phyloP scores from a whole-genome alignment of 2,797 vertebrate species.

The Syndactyla subalaris region DNA sequence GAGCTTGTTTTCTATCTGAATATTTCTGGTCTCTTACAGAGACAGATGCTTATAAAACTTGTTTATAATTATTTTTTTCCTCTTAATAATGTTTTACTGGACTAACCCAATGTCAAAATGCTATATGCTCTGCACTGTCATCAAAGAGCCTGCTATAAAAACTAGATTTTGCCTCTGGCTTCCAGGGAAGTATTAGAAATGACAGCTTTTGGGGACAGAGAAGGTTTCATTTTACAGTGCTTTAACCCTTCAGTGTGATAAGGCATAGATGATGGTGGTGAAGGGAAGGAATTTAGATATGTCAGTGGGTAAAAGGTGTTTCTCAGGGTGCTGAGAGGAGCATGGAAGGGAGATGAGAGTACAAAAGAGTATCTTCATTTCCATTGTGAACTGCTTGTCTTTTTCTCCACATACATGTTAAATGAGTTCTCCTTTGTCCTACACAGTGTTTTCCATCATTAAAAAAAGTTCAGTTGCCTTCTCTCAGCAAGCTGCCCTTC shows the following conservation, averaged over 20 bases:
- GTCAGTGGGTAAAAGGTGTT: background rate
- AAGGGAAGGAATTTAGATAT: background rate
- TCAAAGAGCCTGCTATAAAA: background rate
- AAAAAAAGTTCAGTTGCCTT: slow-evolving; percentile 97
- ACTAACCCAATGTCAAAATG: background rate
- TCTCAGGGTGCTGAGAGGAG: background rate
- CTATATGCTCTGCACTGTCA: background rate
- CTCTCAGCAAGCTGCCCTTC: slow-evolving; percentile 97
- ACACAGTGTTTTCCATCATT: slow-evolving; percentile 92
- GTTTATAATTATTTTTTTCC: background rate
- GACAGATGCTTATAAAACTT: background rate
- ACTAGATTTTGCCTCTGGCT: background rate
- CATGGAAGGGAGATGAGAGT: background rate
- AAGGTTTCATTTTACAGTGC: background rate
- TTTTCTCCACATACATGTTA: background rate
- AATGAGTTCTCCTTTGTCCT: background rate
- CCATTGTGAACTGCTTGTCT: background rate
- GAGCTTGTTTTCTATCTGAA: background rate
- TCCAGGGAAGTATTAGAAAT: background rate
- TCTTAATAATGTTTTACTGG: background rate
- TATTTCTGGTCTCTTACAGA: background rate
- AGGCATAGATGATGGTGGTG: background rate
- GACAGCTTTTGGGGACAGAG: background rate
- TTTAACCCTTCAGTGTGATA: background rate
- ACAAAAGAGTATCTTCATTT: background rate